A percentile compares a stretch with the other conserved stretches of the same genome.
Evolutionary conservation across 2,797 vertebrate species (phyloP).

Genomic region (Coranthus polyacanthus): DNA sequence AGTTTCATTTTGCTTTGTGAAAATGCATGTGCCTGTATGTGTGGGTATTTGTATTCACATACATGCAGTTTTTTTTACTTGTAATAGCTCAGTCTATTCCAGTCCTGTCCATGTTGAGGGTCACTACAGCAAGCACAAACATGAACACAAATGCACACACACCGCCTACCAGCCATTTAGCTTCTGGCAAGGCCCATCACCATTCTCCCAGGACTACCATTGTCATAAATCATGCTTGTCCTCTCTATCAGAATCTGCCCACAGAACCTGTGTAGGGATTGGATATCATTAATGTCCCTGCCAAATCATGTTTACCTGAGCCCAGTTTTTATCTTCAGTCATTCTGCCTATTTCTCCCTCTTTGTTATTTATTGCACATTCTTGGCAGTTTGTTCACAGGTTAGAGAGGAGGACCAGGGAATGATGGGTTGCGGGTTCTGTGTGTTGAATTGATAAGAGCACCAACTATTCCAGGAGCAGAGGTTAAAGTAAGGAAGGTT

Average conservation of each 20-base stretch:
- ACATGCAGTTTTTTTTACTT: slow-evolving; percentile 24
- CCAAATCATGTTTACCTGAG: slow-evolving; percentile 77
- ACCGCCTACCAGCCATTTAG: slow-evolving; percentile 58
- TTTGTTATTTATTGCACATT: slow-evolving; percentile 69
- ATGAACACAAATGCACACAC: slow-evolving; percentile 58
- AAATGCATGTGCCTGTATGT: background rate
- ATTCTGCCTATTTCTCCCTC: slow-evolving; percentile 40
- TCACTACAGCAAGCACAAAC: slow-evolving; percentile 63
- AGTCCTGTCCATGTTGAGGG: slow-evolving; percentile 61
- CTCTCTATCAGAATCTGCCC: slow-evolving; percentile 71
- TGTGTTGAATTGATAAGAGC: slow-evolving; percentile 49
- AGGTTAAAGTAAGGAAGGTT: slow-evolving; percentile 38
- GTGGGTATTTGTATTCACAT: slow-evolving; percentile 14
- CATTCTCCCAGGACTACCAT: slow-evolving; percentile 66
- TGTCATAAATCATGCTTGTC: slow-evolving; percentile 80
- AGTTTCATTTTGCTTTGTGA: slow-evolving; percentile 40
- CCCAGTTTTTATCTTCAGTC: slow-evolving; percentile 67
- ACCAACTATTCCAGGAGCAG: slow-evolving; percentile 31
- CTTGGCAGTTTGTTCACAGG: slow-evolving; percentile 56
- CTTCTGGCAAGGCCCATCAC: slow-evolving; percentile 66
- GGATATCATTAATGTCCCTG: slow-evolving; percentile 76
- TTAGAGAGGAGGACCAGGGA: slow-evolving; percentile 46
- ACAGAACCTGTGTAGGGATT: slow-evolving; percentile 67
- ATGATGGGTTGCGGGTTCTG: slow-evolving; percentile 49
- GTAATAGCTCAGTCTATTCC: slow-evolving; percentile 45